Base-by-base conservation (phyloP, 2,888 invertebrate genomes). In the Chelonus formosanus region DNA sequence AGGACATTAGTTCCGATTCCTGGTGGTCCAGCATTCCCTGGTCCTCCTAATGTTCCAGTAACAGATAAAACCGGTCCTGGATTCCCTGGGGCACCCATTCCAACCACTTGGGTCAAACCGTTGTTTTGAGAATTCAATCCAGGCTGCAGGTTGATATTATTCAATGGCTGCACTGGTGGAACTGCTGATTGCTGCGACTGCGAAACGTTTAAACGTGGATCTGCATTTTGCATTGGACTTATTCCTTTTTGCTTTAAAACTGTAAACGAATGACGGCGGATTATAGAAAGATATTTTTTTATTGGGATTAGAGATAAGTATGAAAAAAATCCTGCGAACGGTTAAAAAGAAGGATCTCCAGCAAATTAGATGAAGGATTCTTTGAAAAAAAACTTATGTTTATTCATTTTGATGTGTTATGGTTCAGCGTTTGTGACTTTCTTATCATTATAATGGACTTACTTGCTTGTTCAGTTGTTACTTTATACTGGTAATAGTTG, bases 401-500 rank as follows among this genome's bases (percentile, higher is more conserved):
- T 20, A 2, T 20, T 20, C 2, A 20, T 20, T 20, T 20, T 20
- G 20, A 2, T 20, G 2, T 20, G 20, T 20, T 20, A 20, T 20
- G 20, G 20, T 20, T 20, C 20, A 20, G 20, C 20, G 20, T 20
- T 20, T 20, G 20, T 2, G 2, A 20, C 20, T 20, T 20, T 20
- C 20, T 20, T 20, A 40, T 40, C 40, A 40, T 40, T 40, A 40
- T 40, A 20, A 69, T 63, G 66, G 62, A 90, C 92, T 91, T 89
- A 94, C 94, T 92, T 84, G 95, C 91, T 91, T 96, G 97, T 85
- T 98, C 97, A 66, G 95, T 91, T 62, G 93, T 92, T 78, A 98
- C 97, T 90, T 95, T 94, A 85, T 93, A 97, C 85, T 96, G 96
- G 86, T 99, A 99, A 86, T 98, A 98, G 85, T 93, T 94, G 86